Percentiles rank a stretch among this genome's conserved stretches.
Evolutionary conservation across 2,888 invertebrate genomes (phyloP).

Genomic region (Trachelus stipa): DNA sequence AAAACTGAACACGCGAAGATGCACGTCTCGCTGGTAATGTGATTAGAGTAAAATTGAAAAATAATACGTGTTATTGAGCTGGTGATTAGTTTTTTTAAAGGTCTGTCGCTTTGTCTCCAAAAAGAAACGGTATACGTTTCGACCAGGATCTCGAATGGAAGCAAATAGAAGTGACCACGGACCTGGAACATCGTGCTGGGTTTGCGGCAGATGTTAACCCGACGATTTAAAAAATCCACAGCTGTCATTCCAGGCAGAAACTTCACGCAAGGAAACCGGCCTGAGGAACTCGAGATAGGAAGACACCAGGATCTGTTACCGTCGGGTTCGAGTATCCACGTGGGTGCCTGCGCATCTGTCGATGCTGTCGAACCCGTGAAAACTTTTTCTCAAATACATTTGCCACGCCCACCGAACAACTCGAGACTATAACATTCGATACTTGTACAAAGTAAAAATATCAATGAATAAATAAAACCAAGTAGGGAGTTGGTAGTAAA

Average conservation of each 20-base stretch:
- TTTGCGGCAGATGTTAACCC: slow-evolving; percentile 30
- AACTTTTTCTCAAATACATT: neutral
- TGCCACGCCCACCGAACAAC: neutral
- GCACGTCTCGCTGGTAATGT: no score
- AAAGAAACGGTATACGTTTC: neutral
- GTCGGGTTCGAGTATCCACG: neutral
- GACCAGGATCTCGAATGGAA: neutral
- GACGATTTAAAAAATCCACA: slow-evolving; percentile 2
- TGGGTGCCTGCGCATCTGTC: neutral
- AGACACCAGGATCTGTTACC: slow-evolving; percentile 10
- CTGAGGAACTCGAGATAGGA: neutral
- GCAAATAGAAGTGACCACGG: neutral
- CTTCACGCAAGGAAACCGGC: slow-evolving; percentile 18
- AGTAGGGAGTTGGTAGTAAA: neutral
- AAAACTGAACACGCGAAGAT: no score
- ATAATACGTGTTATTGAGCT: no score
- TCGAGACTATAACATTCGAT: neutral
- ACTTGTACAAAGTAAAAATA: neutral
- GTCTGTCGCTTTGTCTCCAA: neutral
- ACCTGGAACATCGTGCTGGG: neutral
- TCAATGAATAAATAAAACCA: neutral
- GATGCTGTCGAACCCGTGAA: neutral
- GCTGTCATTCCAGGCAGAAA: slow-evolving; percentile 7
- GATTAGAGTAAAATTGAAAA: no score
- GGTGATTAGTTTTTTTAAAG: neutral